These are phyloP conservation scores for Coenonympha glycerion DNA, from an alignment of 2,888 invertebrate species.

Conservation along the genomic window DNA sequence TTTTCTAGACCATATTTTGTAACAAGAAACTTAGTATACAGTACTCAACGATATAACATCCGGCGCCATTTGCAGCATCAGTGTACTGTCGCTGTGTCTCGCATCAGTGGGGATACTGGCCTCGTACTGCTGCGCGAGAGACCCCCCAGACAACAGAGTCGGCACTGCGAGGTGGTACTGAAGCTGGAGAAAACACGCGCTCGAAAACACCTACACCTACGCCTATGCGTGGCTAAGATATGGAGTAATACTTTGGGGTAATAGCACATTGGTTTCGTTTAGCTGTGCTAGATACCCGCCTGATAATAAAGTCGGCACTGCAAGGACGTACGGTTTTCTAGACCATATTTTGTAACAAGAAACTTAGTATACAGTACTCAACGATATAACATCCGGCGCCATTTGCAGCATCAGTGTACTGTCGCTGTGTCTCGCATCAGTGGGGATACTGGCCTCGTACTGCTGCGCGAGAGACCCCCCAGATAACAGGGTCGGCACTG, in stretches of 20 bases:
- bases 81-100: constrained; percentile 80
- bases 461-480: constrained; percentile 76
- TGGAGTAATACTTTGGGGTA: not conserved
- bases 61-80: constrained; percentile 86
- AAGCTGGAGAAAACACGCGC: not conserved
- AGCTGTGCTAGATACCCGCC: too few species aligned
- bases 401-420: constrained; percentile 85
- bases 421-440: constrained; percentile 79
- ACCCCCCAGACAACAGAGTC: not conserved
- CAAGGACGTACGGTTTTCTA: too few species aligned
- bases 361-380: constrained; percentile 82
- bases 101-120: constrained; percentile 81
- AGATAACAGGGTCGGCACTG: not conserved
- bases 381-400: constrained; percentile 87
- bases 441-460: constrained; percentile 81
- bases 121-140: constrained; percentile 81
- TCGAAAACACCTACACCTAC: not conserved
- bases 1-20: too few species aligned
- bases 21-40: too few species aligned
- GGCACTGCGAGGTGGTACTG: not conserved
- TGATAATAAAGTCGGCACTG: too few species aligned
- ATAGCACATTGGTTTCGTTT: not conserved
- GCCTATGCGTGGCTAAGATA: too few species aligned
- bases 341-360: too few species aligned
- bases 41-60: constrained; percentile 86